Percentiles rank a stretch among this genome's conserved stretches.
Evolutionary conservation across 2,888 invertebrate species (phyloP).

Genomic region (Alloplasta piceator): DNA sequence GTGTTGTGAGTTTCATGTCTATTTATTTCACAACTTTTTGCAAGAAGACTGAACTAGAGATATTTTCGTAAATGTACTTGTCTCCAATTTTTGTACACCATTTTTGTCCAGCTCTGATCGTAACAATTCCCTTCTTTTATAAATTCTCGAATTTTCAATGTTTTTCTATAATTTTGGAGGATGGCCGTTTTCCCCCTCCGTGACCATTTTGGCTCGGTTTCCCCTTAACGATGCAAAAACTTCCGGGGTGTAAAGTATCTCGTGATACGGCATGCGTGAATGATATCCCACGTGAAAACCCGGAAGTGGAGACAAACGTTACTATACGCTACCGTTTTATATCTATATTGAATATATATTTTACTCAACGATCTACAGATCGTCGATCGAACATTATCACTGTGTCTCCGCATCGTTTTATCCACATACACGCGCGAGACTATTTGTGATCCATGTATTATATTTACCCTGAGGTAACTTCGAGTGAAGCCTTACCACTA

Average conservation of each 20-base stretch:
- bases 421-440: too few relatives aligned
- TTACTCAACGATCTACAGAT: slow-evolving; percentile 13
- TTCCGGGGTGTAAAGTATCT: slow-evolving; percentile 58
- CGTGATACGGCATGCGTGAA: background rate
- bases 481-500: slow-evolving; percentile 33
- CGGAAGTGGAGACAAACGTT: slow-evolving; percentile 42
- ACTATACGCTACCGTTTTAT: too few relatives aligned
- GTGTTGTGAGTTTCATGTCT: too few relatives aligned
- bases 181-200: too few relatives aligned
- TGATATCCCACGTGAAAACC: slow-evolving; percentile 1
- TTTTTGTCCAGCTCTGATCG: too few relatives aligned
- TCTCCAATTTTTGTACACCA: too few relatives aligned
- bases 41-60: too few relatives aligned
- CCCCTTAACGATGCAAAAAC: slow-evolving; percentile 7
- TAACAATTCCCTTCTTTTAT: too few relatives aligned
- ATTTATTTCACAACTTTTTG: too few relatives aligned
- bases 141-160: too few relatives aligned
- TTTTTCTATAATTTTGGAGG: too few relatives aligned
- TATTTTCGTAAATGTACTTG: too few relatives aligned
- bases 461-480: slow-evolving; percentile 16
- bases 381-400: background rate
- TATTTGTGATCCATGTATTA: background rate
- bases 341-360: background rate
- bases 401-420: background rate
- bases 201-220: background rate